Evolutionary conservation across 2,797 vertebrate genomes (phyloP).

Genomic region (Clarias pachynema): DNA sequence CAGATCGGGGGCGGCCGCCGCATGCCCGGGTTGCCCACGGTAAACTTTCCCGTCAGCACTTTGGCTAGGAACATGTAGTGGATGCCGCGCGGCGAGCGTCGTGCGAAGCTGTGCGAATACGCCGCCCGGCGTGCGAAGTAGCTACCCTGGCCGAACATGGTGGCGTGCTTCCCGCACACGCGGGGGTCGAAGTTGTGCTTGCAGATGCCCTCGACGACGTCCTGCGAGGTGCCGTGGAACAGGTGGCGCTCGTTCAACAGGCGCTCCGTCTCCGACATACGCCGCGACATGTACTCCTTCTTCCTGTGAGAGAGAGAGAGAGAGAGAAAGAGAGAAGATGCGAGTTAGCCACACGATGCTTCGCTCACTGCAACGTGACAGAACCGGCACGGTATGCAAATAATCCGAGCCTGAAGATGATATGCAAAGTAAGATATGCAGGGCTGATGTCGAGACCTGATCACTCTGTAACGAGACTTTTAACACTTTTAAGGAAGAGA

Average conservation of each 20-base stretch:
- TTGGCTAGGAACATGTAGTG: conserved; percentile 99
- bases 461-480: background rate
- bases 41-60: conserved; percentile 93
- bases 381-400: conserved; percentile 24
- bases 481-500: background rate
- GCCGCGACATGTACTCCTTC: conserved; percentile 96
- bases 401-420: background rate
- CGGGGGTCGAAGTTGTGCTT: conserved; percentile 99
- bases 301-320: conserved; percentile 77
- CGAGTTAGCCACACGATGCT: background rate
- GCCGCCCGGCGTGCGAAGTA: conserved; percentile 97
- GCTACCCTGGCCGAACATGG: conserved; percentile 98
- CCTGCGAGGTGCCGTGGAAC: conserved; percentile 96
- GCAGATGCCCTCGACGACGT: conserved; percentile 96
- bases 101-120: conserved; percentile 98
- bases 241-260: conserved; percentile 94
- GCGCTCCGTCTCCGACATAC: conserved; percentile 88
- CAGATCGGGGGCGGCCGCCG: conserved; percentile 92
- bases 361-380: background rate
- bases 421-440: background rate
- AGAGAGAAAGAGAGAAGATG: background rate
- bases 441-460: too few species aligned
- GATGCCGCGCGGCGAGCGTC: conserved; percentile 88
- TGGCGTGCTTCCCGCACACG: conserved; percentile 96
- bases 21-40: conserved; percentile 95